These are phyloP conservation scores for Ariopsis seemanni DNA, from an alignment of 2,113 vertebrate genomes.

Conservation along the genomic window DNA sequence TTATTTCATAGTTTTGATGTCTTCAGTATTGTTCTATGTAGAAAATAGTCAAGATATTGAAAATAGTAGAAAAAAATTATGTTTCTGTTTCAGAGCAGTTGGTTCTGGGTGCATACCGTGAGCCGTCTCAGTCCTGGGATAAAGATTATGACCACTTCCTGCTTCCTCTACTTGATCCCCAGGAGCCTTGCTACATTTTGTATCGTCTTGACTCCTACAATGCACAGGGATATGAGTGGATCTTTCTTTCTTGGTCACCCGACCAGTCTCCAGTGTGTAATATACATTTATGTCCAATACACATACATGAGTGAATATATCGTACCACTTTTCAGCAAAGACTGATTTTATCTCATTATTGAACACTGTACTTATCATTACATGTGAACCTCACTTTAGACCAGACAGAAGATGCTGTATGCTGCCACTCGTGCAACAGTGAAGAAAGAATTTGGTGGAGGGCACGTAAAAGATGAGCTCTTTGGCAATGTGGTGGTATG, in stretches of 20 bases:
- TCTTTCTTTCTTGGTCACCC: constrained; percentile 97
- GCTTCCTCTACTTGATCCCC: constrained; percentile 86
- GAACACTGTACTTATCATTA: background rate
- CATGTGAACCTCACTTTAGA: constrained; percentile 69
- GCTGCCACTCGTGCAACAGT: constrained; percentile 93
- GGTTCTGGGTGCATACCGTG: constrained; percentile 86
- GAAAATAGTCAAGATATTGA: no score
- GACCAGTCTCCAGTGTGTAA: constrained; percentile 89
- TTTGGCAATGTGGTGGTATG: constrained; percentile 92
- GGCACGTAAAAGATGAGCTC: constrained; percentile 93
- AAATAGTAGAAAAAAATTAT: background rate
- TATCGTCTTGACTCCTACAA: constrained; percentile 97
- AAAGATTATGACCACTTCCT: constrained; percentile 87
- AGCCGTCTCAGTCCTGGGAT: constrained; percentile 86
- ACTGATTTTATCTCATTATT: background rate
- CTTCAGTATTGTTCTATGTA: no score
- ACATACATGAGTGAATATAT: background rate
- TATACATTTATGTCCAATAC: background rate
- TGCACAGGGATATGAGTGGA: constrained; percentile 93
- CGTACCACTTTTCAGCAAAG: background rate
- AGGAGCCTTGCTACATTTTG: constrained; percentile 92
- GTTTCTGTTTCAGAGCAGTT: constrained; percentile 91
- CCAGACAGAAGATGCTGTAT: constrained; percentile 97
- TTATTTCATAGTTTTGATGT: no score
- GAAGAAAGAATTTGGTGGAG: constrained; percentile 97